Conservation (phyloP, 1,140 invertebrate genomes). For the Heliconius himera region DNA sequence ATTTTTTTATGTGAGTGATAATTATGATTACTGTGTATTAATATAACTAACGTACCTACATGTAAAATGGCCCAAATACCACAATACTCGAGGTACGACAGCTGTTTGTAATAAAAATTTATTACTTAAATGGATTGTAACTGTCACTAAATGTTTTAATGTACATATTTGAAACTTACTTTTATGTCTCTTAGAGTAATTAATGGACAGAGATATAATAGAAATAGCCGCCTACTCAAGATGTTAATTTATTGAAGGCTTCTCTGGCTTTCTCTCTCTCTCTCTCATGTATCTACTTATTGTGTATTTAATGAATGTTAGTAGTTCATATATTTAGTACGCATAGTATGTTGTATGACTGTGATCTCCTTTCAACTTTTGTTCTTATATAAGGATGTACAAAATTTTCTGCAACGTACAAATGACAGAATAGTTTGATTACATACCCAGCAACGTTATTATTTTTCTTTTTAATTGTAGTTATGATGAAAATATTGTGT, state of each 20-base stretch:
- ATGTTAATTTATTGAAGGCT: not conserved
- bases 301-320: slow-evolving; percentile 24
- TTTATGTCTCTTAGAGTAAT: not conserved
- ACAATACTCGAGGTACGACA: not conserved
- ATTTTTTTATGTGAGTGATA: not conserved
- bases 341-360: slow-evolving; percentile 6
- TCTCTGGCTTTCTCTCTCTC: not conserved
- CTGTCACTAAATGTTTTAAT: slow-evolving; percentile 5
- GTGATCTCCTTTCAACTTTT: slow-evolving; percentile 26
- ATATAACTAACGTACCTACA: not conserved
- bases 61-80: slow-evolving; percentile 1
- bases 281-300: not conserved
- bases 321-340: slow-evolving; percentile 18
- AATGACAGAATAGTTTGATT: too few species aligned
- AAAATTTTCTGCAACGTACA: not conserved
- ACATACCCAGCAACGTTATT: too few species aligned
- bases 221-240: slow-evolving; percentile 1
- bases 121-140: not conserved
- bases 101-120: slow-evolving; percentile 3
- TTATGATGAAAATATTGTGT: too few species aligned
- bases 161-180: not conserved
- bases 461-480: too few species aligned
- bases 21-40: not conserved
- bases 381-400: slow-evolving; percentile 5
- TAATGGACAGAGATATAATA: not conserved